Evolutionary conservation across 2,113 vertebrate species (phyloP), one percentile per base, ranked within the genome.

Genomic region (Etia nguti): DNA sequence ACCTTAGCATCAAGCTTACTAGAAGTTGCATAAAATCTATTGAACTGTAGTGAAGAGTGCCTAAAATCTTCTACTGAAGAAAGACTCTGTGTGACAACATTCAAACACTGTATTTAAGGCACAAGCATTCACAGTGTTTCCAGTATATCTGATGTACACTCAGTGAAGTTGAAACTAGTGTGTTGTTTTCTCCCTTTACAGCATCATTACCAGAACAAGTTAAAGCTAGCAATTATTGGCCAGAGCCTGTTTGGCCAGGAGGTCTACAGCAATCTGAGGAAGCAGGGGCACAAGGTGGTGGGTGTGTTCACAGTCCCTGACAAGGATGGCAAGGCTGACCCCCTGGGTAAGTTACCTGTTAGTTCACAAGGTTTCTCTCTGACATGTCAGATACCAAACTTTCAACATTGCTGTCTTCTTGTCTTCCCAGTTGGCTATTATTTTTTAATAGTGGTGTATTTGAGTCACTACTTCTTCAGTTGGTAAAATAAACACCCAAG

Each of bases 161-260:
- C 7, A 65, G 1, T 50, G 6, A 22, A 56, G 5, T n/a, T 80
- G 11, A 68, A 46, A 70, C 24, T 56, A 79, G 9, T 22, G 68
- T 77, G 16, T 55, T 79, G 4, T 55, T 56, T 52, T 1, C 6
- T 90, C 46, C 84, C 4, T 2, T 83, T 81, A 77, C 95, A 99
- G 99, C 90, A 85, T 91, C 95, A 95, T 89, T 97, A 96, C 89
- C 97, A 98, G 96, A 98, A 97, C 87, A 98, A 98, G 88, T 96
- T 99, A 18, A 99, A 97, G 79, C 93, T 99, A 59, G 99, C 99
- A 22, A 96, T 99, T 46, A 99, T 99, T 92, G 99, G 99, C 54
- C 99, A 99, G 96, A 99, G 99, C 91, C 88, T 98, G 86, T 99
- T 99, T 85, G 99, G 99, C 56, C 98, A 99, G 96, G 98, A 99